These are phyloP conservation scores for Theristicus caerulescens DNA, from an alignment of 2,113 vertebrate genomes.

Conservation along the genomic window DNA sequence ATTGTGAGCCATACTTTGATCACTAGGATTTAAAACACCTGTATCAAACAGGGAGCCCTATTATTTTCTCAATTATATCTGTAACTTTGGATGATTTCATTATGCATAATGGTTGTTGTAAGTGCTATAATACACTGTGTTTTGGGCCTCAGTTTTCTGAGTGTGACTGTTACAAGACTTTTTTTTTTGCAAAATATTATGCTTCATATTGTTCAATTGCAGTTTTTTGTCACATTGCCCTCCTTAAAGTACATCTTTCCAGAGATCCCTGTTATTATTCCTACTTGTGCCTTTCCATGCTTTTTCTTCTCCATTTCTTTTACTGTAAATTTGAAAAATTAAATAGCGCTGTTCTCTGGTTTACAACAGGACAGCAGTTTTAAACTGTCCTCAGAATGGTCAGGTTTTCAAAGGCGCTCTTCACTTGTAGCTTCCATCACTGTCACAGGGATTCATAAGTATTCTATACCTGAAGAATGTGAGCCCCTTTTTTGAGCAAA, in stretches of 20 bases:
- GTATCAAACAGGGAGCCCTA: neutral
- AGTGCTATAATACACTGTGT: neutral
- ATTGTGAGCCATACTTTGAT: neutral
- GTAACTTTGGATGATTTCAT: neutral
- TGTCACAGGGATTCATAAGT: neutral
- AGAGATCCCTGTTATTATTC: neutral
- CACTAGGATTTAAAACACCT: neutral
- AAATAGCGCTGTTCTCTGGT: neutral
- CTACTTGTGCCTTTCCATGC: neutral
- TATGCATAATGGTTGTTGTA: accelerated
- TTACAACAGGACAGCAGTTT: neutral
- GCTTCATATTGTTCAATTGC: neutral
- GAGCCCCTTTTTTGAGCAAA: neutral
- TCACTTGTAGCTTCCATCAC: neutral
- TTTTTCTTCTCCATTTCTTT: neutral
- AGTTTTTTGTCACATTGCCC: accelerated
- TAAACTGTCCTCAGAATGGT: neutral
- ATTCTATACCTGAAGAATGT: neutral
- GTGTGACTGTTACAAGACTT: neutral
- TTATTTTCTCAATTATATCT: neutral
- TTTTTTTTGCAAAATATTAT: too few relatives aligned
- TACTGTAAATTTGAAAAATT: neutral
- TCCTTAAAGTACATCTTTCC: neutral
- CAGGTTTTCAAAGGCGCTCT: neutral
- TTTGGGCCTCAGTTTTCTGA: neutral